Base-by-base conservation (phyloP, 2,888 invertebrate genomes). In the Bibio marci region DNA sequence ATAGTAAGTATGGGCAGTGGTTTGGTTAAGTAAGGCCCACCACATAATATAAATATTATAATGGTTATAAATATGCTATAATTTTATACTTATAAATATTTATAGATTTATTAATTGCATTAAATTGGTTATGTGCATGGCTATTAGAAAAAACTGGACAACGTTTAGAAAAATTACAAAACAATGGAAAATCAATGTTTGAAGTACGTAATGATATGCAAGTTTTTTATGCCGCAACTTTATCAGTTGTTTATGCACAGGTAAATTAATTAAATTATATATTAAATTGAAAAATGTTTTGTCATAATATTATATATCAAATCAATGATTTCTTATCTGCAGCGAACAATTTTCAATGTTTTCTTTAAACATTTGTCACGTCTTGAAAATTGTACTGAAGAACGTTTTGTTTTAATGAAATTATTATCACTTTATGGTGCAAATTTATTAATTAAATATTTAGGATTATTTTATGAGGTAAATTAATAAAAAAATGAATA, bases 151-250 rank as follows among this genome's bases (percentile, higher is more conserved):
- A 67, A 48, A 81, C 87, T 0, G 64, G 70, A 13, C 66, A 75
- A 34, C 74, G 76, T 52, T 66, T 74, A 4, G 58, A 69, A 17
- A 50, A 54, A 7, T 57, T 76, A 26, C 65, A 68, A 43, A 22
- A 22, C 4, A 51, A 52, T 1, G 78, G 78, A 27, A 64, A 66
- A 40, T 72, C 73, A 56, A 60, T 68, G 15, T 90, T 92, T 56
- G 69, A 71, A 18, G 76, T 79, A 0, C 77, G 79, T 56, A 91
- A 91, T 59, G 74, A 91, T 46, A 76, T 78, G 35, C 94, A 95
- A 65, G 73, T 85, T 1, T 91, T 79, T 56, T 74, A 74, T 50
- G 85, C 85, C 1, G 73, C 80, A 43, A 74, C 76, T 8, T 64
- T 94, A 3, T 73, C 86, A 1, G 61, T 90, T 12, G 77, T 80